Evolutionary conservation across 2,797 vertebrate genomes (phyloP).

Genomic region (Coregonus ussuriensis): DNA sequence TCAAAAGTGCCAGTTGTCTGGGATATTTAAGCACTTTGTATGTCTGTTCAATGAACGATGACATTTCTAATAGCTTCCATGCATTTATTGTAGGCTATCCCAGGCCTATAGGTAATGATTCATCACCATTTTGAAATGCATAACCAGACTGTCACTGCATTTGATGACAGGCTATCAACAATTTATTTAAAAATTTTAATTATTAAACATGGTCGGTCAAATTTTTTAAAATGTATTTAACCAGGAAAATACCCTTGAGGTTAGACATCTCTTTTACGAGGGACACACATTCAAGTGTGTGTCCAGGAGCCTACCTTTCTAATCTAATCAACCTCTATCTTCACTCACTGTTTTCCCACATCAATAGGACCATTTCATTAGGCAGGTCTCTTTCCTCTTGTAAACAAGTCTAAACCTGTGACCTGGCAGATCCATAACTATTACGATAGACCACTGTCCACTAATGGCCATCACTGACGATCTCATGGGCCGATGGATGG

Average conservation of each 20-base stretch:
- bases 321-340: background rate
- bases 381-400: background rate
- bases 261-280: background rate
- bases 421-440: background rate
- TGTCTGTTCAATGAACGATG: background rate
- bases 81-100: background rate
- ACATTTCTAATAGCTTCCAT: background rate
- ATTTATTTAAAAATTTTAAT: background rate
- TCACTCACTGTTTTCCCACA: background rate
- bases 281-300: background rate
- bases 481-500: background rate
- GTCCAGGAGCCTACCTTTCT: background rate
- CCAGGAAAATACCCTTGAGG: background rate
- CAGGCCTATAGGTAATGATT: background rate
- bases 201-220: background rate
- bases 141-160: background rate
- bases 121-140: background rate
- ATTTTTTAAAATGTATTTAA: background rate
- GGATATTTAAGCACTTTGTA: background rate
- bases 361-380: background rate
- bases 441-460: background rate
- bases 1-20: background rate
- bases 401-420: conserved; percentile 1
- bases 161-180: background rate
- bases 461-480: background rate